Conservation (phyloP, 2,113 vertebrate species). For the Fulica atra region DNA sequence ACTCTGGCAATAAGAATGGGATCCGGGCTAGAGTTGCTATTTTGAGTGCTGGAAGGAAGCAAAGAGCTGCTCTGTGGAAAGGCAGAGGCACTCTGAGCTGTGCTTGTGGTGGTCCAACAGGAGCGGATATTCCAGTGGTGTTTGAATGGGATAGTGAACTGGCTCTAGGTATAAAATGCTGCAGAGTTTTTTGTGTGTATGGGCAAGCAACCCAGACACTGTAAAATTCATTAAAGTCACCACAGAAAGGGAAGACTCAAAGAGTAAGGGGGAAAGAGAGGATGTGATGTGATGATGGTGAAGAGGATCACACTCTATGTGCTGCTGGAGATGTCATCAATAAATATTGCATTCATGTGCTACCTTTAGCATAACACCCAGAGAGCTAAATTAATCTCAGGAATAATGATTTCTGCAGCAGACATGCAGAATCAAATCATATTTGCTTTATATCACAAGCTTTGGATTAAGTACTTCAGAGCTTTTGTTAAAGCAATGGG, state of each 20-base stretch:
- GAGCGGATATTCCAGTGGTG: background rate
- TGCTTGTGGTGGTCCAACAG: background rate
- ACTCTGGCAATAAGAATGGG: constrained; percentile 30
- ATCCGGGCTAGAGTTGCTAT: constrained; percentile 38
- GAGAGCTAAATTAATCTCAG: constrained; percentile 21
- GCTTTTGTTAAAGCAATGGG: background rate
- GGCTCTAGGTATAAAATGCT: background rate
- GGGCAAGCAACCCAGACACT: background rate
- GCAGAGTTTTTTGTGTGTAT: background rate
- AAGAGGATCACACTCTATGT: background rate
- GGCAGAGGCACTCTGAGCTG: constrained; percentile 43
- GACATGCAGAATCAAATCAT: background rate
- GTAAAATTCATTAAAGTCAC: background rate
- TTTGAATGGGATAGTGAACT: background rate
- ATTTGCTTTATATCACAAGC: background rate
- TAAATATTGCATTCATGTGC: background rate
- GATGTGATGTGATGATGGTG: background rate
- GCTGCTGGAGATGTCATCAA: background rate
- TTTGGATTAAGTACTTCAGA: background rate
- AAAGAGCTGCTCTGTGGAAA: constrained; percentile 45
- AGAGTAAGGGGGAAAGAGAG: background rate
- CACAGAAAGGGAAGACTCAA: background rate
- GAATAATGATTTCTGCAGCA: constrained; percentile 5
- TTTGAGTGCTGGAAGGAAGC: constrained; percentile 67
- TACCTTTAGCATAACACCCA: background rate